These are phyloP conservation scores for Drosophila gunungcola DNA, from an alignment of 1,140 invertebrate species.

Conservation along the genomic window DNA sequence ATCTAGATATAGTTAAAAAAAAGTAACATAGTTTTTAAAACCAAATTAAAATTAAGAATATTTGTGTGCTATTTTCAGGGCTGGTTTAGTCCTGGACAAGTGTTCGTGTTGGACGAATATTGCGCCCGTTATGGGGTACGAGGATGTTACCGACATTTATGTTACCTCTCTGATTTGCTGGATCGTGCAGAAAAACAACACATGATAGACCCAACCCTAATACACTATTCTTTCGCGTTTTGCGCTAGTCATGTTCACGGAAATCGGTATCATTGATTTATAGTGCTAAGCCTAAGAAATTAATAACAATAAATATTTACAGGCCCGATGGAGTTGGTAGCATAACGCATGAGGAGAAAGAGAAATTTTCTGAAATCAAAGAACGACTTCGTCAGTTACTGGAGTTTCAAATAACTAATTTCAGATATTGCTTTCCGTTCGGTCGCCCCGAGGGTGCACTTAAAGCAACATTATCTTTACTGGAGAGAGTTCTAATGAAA, in stretches of 20 bases:
- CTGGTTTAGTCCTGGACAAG: constrained; percentile 99
- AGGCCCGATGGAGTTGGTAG: constrained; percentile 99
- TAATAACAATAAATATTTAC: not conserved
- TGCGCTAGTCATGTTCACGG: constrained; percentile 99
- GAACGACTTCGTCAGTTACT: constrained; percentile 96
- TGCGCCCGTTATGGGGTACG: constrained; percentile 98
- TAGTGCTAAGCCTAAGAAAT: not conserved
- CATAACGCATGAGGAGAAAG: constrained; percentile 98
- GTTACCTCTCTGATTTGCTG: constrained; percentile 97
- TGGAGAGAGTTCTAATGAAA: constrained; percentile 99
- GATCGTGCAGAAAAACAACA: constrained; percentile 96
- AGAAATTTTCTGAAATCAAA: constrained; percentile 99
- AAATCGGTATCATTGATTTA: constrained; percentile 86
- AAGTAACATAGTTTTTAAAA: too few species aligned
- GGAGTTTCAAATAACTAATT: constrained; percentile 99
- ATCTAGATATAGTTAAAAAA: too few species aligned
- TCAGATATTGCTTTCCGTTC: constrained; percentile 99
- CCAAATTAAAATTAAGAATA: not conserved
- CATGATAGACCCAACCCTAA: constrained; percentile 98
- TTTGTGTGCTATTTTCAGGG: constrained; percentile 87
- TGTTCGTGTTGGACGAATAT: constrained; percentile 99
- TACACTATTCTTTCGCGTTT: constrained; percentile 99
- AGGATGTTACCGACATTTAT: constrained; percentile 98
- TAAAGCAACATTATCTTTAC: constrained; percentile 97
- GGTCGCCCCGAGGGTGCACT: constrained; percentile 98